Evolutionary conservation across 2,797 vertebrate species (phyloP), one percentile per base, ranked within the genome.

Genomic region (Gymnocypris eckloni): DNA sequence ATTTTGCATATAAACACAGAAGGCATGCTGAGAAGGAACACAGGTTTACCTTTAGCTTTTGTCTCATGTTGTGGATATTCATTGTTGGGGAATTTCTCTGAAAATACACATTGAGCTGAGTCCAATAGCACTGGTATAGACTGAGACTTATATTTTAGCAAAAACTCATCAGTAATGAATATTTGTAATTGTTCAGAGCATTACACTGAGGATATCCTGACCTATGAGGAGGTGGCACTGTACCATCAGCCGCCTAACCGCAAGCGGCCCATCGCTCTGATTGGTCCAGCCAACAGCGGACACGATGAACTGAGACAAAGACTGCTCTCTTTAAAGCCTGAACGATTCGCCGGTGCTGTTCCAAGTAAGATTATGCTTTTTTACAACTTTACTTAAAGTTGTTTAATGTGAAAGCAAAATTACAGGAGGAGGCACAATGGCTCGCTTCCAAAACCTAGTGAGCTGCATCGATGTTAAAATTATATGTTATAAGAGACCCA

Each of bases 181-280:
- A 76, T 22, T 39, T 77, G 18, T 77, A 13, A 10, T n/a, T 80
- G 41, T 66, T 48, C 9, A 99, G 98, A 98, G 91, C 95, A 95
- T 84, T 94, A 95, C 86, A 95, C 94, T 8, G 97, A 98, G 39
- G 98, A 99, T 86, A 95, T 98, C 91, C 90, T 97, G 94, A 98
- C 98, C 81, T 99, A 99, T 0, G 98, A 99, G 91, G 98, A 99
- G 93, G 99, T 99, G 97, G 97, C 97, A 0, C 96, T 99, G 37
- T 99, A 98, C 90, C 98, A 99, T 90, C 98, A 99, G 89, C 97
- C 97, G 3, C 96, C 97, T 86, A 98, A 96, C 86, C 95, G 97
- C 81, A 99, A 98, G 86, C 95, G 98, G 16, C 98, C 98, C 56
- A 94, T 99, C 1, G 96, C 97, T 73, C 94, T 99, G 89, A 96